Evolutionary conservation across 2,888 invertebrate species (phyloP).

Genomic region (Cryptocheilus praepositus): DNA sequence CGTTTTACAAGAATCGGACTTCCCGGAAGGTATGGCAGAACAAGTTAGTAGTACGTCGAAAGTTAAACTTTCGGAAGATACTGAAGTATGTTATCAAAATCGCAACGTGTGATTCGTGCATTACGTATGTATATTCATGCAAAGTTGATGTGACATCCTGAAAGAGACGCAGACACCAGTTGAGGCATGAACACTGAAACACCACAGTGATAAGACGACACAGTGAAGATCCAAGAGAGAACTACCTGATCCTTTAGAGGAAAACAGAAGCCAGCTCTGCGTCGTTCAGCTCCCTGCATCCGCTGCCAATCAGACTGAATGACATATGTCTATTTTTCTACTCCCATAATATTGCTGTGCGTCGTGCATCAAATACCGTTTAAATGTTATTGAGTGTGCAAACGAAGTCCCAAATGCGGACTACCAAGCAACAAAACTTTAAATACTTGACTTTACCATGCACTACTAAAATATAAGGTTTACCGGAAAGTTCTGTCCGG

Average conservation of each 20-base stretch:
- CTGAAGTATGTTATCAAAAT: slow-evolving; percentile 22
- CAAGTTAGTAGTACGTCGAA: slow-evolving; percentile 25
- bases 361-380: background rate
- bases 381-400: background rate
- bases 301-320: slow-evolving; percentile 63
- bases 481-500: too few species aligned
- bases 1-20: too few species aligned
- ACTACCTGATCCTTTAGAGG: slow-evolving; percentile 68
- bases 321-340: slow-evolving; percentile 27
- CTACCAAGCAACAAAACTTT: slow-evolving; percentile 20
- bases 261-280: slow-evolving; percentile 69
- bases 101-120: slow-evolving; percentile 24
- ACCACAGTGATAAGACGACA: slow-evolving; percentile 43
- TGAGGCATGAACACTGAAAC: slow-evolving; percentile 50
- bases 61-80: slow-evolving; percentile 7
- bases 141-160: slow-evolving; percentile 38
- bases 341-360: background rate
- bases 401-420: background rate
- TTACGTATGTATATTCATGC: slow-evolving; percentile 39
- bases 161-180: slow-evolving; percentile 45
- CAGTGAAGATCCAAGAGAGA: slow-evolving; percentile 46
- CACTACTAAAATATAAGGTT: too few species aligned
- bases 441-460: slow-evolving; percentile 17
- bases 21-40: slow-evolving; percentile 3
- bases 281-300: slow-evolving; percentile 61